A percentile compares a stretch with the other conserved stretches of the same genome.
These are phyloP conservation scores for Sitophilus oryzae DNA, from an alignment of 1,140 invertebrate genomes.

Conservation along the genomic window DNA sequence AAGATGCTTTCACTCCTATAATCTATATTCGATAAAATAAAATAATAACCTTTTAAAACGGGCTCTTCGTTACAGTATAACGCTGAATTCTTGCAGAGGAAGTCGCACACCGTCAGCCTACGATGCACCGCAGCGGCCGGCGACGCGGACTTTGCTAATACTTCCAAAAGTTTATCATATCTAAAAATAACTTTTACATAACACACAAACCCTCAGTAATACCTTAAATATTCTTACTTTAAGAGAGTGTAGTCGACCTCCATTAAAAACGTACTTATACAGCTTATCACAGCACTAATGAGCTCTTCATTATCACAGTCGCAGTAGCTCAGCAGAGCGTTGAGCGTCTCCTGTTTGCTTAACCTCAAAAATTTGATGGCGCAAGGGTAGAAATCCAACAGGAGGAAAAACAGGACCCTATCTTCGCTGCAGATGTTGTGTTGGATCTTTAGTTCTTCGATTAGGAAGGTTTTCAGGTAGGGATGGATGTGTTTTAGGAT, in stretches of 20 bases:
- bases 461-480: constrained; percentile 23
- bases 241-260: constrained; percentile 24
- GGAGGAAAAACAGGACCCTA: constrained; percentile 23
- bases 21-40: no score
- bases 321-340: constrained; percentile 26
- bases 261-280: constrained; percentile 30
- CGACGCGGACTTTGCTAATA: constrained; percentile 28
- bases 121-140: constrained; percentile 26
- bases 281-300: constrained; percentile 32
- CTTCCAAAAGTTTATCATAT: constrained; percentile 27
- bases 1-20: no score
- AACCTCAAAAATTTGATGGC: constrained; percentile 24
- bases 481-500: constrained; percentile 21
- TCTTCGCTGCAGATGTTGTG: constrained; percentile 24
- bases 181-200: neutral
- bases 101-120: constrained; percentile 29
- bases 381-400: constrained; percentile 29
- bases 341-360: constrained; percentile 29
- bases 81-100: constrained; percentile 25
- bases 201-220: neutral
- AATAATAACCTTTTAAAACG: constrained; percentile 29
- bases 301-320: constrained; percentile 32
- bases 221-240: constrained; percentile 7
- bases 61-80: constrained; percentile 27
- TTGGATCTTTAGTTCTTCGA: constrained; percentile 21